Base-by-base conservation (phyloP, 2,113 vertebrate species). In the Chlamydotis undulata region DNA sequence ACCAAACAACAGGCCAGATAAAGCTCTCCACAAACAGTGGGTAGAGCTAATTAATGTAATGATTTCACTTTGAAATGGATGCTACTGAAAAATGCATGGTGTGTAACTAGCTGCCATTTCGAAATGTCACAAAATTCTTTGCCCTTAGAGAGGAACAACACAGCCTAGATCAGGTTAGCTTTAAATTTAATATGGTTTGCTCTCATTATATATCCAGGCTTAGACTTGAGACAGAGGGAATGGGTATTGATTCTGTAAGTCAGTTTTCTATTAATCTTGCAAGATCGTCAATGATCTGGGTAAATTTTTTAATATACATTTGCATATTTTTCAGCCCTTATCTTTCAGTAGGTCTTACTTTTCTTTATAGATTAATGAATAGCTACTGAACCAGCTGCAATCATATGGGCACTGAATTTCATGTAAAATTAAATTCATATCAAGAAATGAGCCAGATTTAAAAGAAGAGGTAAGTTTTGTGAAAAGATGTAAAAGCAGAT, bases 31-130 rank as follows among this genome's bases (percentile, higher is more conserved):
- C 35, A 26, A 33, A 67, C 8, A 63, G 15, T 6, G 59, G 56
- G 25, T 24, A 47, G 37, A 76, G 50, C 45, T 90, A 50, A 52
- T 81, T 74, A 14, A 15, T 45, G n/a, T 74, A 83, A 89, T 47
- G 47, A 67, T 45, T 63, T 19, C n/a, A 19, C 26, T 79, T 88
- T 79, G 59, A 83, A 90, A 83, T n/a, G 65, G 50, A 80, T 67
- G 63, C 50, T 89, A n/a, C 55, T 95, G 79, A 88, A 93, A 90
- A 94, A 92, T 86, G 41, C 50, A 65, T n/a, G 22, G 45, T 45
- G 31, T 80, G 50, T 76, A 92, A 77, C 41, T 53, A 74, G 64
- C 37, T 93, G 76, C 47, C 19, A 43, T 89, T 77, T 94, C 37
- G 64, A 90, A 93, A 90, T 92, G 68, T 89, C 83, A 86, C 3